Evolutionary conservation across 2,888 invertebrate species (phyloP).

Genomic region (Balanococcus diminutus): DNA sequence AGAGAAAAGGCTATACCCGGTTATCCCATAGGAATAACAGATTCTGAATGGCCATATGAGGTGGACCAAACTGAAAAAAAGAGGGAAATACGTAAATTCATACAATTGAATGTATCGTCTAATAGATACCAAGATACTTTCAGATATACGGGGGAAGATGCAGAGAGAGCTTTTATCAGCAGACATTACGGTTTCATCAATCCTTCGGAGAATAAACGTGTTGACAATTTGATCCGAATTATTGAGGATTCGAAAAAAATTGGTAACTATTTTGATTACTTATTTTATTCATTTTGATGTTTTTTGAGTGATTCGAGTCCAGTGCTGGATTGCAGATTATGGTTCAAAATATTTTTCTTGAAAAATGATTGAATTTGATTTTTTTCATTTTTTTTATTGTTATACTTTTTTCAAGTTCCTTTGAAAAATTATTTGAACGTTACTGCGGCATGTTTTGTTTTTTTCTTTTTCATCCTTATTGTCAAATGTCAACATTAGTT

Average conservation of each 20-base stretch:
- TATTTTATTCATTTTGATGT: too few species aligned
- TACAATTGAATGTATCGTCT: neutral
- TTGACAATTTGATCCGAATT: neutral
- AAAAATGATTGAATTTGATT: too few species aligned
- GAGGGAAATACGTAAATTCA: neutral
- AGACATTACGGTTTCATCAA: neutral
- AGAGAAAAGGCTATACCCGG: too few species aligned
- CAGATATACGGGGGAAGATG: neutral
- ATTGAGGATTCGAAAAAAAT: neutral
- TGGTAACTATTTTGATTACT: neutral
- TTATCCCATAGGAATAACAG: neutral
- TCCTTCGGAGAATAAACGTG: neutral
- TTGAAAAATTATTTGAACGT: too few species aligned
- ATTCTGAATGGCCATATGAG: neutral
- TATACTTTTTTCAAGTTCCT: too few species aligned
- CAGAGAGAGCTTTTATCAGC: neutral
- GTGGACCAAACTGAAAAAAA: neutral
- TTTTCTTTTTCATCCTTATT: too few species aligned
- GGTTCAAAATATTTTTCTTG: too few species aligned
- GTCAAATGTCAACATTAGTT: too few species aligned
- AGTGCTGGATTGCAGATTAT: too few species aligned
- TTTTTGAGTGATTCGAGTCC: too few species aligned
- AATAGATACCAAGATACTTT: neutral
- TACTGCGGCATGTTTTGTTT: too few species aligned
- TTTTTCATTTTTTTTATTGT: too few species aligned